Evolutionary conservation across 2,113 vertebrate genomes (phyloP).

Genomic region (Manacus vitellinus): DNA sequence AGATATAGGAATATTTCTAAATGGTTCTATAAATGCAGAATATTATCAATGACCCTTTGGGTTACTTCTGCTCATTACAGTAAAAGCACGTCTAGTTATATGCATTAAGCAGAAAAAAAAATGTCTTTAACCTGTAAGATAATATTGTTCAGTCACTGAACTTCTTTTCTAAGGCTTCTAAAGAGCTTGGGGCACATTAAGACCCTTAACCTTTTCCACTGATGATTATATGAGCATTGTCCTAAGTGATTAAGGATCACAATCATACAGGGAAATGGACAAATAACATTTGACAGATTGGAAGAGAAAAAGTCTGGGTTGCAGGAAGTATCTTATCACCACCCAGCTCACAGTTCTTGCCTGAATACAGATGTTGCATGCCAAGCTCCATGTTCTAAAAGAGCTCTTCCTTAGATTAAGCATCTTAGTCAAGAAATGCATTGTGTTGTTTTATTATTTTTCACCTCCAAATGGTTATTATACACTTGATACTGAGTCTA

Average conservation of each 20-base stretch:
- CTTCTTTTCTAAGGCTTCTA: background rate
- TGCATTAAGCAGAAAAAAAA: background rate
- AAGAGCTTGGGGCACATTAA: background rate
- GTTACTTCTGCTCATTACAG: background rate
- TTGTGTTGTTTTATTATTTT: background rate
- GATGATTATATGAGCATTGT: background rate
- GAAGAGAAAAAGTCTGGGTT: background rate
- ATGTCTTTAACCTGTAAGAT: background rate
- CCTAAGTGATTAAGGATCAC: slow-evolving; percentile 3
- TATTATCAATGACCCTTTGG: background rate
- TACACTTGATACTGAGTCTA: background rate
- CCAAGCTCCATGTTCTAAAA: background rate
- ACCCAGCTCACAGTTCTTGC: background rate
- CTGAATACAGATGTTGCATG: background rate
- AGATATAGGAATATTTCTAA: background rate
- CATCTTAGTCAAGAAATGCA: background rate
- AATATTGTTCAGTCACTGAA: background rate
- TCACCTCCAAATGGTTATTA: background rate
- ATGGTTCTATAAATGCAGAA: background rate
- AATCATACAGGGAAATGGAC: background rate
- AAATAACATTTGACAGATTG: background rate
- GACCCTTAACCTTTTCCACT: background rate
- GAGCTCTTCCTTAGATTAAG: background rate
- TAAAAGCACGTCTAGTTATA: background rate
- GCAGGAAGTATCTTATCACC: background rate